phyloP scores from a whole-genome alignment of 2,888 invertebrate species.

The Slavum lentiscoides region DNA sequence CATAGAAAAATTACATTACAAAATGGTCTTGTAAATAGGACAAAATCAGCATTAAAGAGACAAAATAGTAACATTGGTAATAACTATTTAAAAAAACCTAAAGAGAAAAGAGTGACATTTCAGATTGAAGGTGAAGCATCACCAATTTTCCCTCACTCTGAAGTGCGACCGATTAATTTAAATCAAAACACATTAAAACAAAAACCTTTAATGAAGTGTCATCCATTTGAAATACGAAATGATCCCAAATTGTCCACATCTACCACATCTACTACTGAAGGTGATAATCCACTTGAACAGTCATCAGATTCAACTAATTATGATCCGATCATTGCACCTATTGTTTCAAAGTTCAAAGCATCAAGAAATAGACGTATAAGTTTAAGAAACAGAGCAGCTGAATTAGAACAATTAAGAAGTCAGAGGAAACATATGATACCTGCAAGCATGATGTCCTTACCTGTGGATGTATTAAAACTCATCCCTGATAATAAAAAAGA shows the following conservation, averaged over 20 bases:
- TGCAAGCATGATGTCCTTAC: conserved; percentile 31
- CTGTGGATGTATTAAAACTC: conserved; percentile 37
- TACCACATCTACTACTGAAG: conserved; percentile 3
- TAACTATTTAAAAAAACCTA: conserved; percentile 25
- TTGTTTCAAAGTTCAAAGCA: conserved; percentile 37
- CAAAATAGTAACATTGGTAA: conserved; percentile 5
- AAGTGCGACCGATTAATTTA: conserved; percentile 28
- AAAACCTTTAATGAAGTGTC: conserved; percentile 47
- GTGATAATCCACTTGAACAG: neutral
- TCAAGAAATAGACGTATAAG: conserved; percentile 13
- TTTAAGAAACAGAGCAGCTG: neutral
- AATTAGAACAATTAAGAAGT: conserved; percentile 15
- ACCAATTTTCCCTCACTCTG: conserved; percentile 21
- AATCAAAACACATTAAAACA: conserved; percentile 15
- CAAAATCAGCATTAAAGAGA: conserved; percentile 41
- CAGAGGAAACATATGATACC: conserved; percentile 41
- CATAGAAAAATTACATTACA: conserved; percentile 13
- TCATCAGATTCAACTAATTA: neutral
- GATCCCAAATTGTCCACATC: conserved; percentile 23
- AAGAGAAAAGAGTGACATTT: conserved; percentile 45
- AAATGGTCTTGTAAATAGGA: conserved; percentile 12
- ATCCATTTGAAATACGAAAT: conserved; percentile 38
- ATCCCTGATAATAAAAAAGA: conserved; percentile 41
- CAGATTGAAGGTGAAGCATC: conserved; percentile 37
- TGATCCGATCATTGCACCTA: conserved; percentile 27